These are phyloP conservation scores for Buceros bicornis DNA, from an alignment of 2,797 vertebrate genomes.

Conservation along the genomic window DNA sequence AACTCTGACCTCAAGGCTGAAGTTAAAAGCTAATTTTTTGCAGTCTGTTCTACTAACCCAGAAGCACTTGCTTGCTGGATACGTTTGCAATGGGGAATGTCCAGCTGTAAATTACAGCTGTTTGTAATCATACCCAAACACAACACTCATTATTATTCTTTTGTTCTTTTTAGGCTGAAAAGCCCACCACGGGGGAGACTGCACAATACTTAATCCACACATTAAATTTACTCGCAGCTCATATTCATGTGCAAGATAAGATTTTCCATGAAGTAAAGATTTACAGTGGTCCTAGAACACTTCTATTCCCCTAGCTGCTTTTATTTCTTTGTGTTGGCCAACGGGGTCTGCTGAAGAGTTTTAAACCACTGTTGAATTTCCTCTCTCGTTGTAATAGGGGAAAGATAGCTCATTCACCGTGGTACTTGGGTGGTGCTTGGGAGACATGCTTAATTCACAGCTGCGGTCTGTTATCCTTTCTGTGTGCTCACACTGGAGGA, in stretches of 20 bases:
- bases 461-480: not conserved
- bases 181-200: conserved; percentile 56
- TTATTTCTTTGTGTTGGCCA: conserved; percentile 4
- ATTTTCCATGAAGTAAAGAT: conserved; percentile 60
- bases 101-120: conserved; percentile 72
- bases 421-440: not conserved
- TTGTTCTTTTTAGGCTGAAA: conserved; percentile 66
- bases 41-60: conserved; percentile 38
- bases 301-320: conserved; percentile 33
- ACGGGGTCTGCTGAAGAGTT: conserved; percentile 8
- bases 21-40: conserved; percentile 61
- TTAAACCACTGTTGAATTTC: not conserved
- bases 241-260: conserved; percentile 57
- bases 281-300: conserved; percentile 40
- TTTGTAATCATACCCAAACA: conserved; percentile 59
- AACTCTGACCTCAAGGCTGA: conserved; percentile 62
- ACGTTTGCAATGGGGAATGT: conserved; percentile 8
- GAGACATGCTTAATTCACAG: not conserved
- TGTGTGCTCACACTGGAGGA: fast-evolving
- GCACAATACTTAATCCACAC: conserved; percentile 18
- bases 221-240: conserved; percentile 55
- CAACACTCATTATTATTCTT: conserved; percentile 67
- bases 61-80: conserved; percentile 47
- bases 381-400: not conserved
- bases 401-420: not conserved